Evolutionary conservation across 2,113 vertebrate species (phyloP).

Genomic region (Willisornis vidua): DNA sequence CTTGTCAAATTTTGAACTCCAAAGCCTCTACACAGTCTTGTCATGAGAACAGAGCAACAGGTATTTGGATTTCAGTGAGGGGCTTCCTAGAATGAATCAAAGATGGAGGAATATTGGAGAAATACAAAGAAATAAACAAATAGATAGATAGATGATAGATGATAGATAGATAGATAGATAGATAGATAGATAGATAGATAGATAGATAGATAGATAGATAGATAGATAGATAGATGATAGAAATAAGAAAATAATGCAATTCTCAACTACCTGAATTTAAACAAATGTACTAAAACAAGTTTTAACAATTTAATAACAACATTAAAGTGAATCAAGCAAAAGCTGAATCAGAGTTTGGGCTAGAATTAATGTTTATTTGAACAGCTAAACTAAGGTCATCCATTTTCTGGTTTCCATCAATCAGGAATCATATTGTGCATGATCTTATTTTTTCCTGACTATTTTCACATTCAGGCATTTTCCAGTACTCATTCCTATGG

Average conservation of each 20-base stretch:
- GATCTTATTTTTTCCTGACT: background rate
- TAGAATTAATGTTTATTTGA: background rate
- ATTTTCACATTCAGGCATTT: background rate
- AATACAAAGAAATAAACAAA: background rate
- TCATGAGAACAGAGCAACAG: background rate
- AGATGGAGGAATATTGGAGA: background rate
- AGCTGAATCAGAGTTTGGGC: fast-evolving
- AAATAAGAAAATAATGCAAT: too few species aligned
- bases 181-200: too few species aligned
- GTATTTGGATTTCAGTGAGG: background rate
- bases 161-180: too few species aligned
- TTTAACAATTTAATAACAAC: background rate
- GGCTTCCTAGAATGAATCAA: background rate
- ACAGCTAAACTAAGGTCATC: background rate
- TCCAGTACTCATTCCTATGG: background rate
- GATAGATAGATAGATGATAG: too few species aligned
- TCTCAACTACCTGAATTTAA: too few species aligned
- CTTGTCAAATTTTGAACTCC: background rate
- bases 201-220: too few species aligned
- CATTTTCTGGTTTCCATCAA: background rate
- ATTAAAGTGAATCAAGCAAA: background rate
- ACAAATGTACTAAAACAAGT: fast-evolving
- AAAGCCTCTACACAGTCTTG: background rate
- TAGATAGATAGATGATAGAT: too few species aligned
- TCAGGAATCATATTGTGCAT: background rate